phyloP scores from a whole-genome alignment of 2,888 invertebrate species.

The Arctia plantaginis region DNA sequence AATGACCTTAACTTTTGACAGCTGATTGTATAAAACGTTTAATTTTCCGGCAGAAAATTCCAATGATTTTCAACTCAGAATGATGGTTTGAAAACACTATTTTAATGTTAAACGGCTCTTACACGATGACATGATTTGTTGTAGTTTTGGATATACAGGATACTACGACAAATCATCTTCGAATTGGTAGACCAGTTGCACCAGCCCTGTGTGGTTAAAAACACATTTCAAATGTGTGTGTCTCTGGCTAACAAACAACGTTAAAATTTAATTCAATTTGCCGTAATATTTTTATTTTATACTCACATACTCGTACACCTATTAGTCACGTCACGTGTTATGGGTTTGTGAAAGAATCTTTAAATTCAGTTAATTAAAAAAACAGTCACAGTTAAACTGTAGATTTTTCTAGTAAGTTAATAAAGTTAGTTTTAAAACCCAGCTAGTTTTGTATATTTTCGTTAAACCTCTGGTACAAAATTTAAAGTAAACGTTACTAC shows the following conservation, averaged over 20 bases:
- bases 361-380: neutral
- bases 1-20: too few species aligned
- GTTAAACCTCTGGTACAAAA: constrained; percentile 8
- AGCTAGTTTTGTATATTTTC: neutral
- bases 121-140: too few species aligned
- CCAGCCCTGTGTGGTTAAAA: too few species aligned
- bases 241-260: neutral
- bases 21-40: too few species aligned
- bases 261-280: neutral
- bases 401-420: neutral
- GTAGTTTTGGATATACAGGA: too few species aligned
- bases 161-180: too few species aligned
- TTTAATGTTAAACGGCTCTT: too few species aligned
- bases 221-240: too few species aligned
- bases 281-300: neutral
- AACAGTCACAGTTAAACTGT: neutral
- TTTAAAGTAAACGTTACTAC: constrained; percentile 35
- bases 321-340: neutral
- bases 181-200: too few species aligned
- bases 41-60: too few species aligned
- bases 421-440: neutral
- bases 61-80: too few species aligned
- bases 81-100: too few species aligned
- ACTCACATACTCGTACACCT: neutral
- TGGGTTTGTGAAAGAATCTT: neutral